Evolutionary conservation across 2,113 vertebrate genomes (phyloP), one percentile per base, ranked within the genome.

Genomic region (Capra hircus): DNA sequence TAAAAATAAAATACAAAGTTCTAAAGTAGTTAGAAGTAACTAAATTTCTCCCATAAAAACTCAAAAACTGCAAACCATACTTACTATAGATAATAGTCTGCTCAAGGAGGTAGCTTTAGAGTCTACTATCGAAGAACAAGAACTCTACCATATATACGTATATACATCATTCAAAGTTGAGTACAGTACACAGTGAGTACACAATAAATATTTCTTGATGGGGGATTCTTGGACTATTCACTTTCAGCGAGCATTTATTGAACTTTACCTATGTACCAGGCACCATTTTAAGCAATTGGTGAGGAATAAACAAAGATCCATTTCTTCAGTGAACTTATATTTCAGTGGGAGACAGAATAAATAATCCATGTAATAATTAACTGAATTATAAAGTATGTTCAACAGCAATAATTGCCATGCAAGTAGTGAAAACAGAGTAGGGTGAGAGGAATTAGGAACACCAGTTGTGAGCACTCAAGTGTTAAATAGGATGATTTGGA

Each of bases 11-110:
- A 81, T 81, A 11, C 27, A 85, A 90, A 85, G 19, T 59, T 87
- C 7, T 64, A 45, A 53, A 53, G n/a, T 93, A 90, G 53, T 55
- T 6, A 89, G 12, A 88, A 95, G 27, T 71, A 83, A 91, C 19
- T 88, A 91, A 86, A 92, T 83, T 93, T 55, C 25, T 21, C 36
- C 15, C 43, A 43, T 36, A 43, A 50, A 95, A 97, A 90, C 48
- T 89, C 27, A 89, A 94, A n/a, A 96, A 62, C 27, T 36, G 6
- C 21, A 90, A 77, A 77, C 28, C 25, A n/a, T n/a, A 88, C 17
- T 83, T 57, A 64, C 11, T 62, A 27, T 5, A 71, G n/a, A 86
- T 40, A 80, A 88, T 55, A 14, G 52, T 77, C 28, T 90, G 48
- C 15, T 88, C n/a, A 81, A 71, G 25, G 14, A 88, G n/a, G 33